Conservation (phyloP, 2,113 vertebrate species). For the Smithornis capensis region DNA sequence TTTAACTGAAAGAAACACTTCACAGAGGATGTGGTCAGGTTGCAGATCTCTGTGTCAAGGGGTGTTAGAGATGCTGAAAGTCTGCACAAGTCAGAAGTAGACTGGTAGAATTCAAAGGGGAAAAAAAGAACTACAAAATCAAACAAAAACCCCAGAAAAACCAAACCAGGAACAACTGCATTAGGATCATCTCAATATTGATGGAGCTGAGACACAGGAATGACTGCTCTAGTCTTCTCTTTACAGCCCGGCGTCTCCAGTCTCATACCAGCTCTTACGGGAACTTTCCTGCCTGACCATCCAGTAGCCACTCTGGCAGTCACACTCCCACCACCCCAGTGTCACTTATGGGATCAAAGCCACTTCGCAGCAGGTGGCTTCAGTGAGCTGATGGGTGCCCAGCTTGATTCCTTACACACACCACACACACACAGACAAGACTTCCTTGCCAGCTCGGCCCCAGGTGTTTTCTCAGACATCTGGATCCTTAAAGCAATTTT, state of each 20-base stretch:
- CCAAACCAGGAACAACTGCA: neutral
- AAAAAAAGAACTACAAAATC: neutral
- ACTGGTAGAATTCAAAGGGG: neutral
- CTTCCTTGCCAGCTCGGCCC: neutral
- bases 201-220: neutral
- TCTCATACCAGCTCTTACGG: neutral
- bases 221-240: neutral
- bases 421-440: neutral
- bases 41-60: neutral
- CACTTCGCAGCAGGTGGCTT: accelerated
- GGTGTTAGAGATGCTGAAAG: neutral
- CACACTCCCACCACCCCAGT: neutral
- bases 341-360: neutral
- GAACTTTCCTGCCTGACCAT: neutral
- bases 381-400: neutral
- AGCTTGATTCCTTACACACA: neutral
- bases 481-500: neutral
- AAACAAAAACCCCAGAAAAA: too few species aligned
- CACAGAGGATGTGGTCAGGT: neutral
- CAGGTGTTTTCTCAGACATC: neutral
- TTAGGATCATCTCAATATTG: neutral
- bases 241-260: neutral
- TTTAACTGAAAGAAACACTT: neutral
- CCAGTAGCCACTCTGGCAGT: neutral
- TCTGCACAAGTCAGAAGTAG: neutral